phyloP scores from a whole-genome alignment of 1,140 invertebrate genomes.

The Cataglyphis hispanica region DNA sequence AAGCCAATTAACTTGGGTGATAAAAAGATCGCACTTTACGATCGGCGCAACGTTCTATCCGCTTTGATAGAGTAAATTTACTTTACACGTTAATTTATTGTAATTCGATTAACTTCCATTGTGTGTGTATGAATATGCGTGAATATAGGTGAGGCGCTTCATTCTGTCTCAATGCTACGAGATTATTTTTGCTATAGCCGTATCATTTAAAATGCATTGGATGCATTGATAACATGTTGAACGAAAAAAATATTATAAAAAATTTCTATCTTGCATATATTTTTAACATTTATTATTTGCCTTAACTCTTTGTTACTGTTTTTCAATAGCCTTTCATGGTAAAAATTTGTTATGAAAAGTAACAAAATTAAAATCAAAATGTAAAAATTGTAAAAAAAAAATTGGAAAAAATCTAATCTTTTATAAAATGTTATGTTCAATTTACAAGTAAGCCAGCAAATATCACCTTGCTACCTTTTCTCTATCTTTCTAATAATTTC shows the following conservation, averaged over 20 bases:
- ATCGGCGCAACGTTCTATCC: not conserved
- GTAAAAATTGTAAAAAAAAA: not conserved
- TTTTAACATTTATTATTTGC: not conserved
- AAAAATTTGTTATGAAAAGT: not conserved
- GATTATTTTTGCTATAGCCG: not conserved
- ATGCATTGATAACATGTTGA: not conserved
- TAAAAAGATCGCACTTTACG: conserved; percentile 36
- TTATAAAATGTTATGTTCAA: conserved; percentile 11
- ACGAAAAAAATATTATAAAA: not conserved
- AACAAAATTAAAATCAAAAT: not conserved
- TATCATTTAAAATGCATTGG: conserved; percentile 11
- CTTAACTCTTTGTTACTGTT: not conserved
- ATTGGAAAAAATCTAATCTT: not conserved
- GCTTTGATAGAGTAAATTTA: conserved; percentile 19
- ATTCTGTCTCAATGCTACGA: not conserved
- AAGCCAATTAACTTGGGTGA: conserved; percentile 52
- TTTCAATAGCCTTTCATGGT: not conserved
- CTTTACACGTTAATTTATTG: conserved; percentile 42
- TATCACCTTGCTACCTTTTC: not conserved
- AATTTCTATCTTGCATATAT: not conserved
- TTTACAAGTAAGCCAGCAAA: not conserved
- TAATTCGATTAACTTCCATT: conserved; percentile 34
- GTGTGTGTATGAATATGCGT: not conserved
- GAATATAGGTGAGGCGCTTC: not conserved
- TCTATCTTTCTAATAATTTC: not conserved